Percentiles rank a stretch among this genome's conserved stretches.
Conservation (phyloP, 2,888 invertebrate genomes). For the Drosophila histrio region DNA sequence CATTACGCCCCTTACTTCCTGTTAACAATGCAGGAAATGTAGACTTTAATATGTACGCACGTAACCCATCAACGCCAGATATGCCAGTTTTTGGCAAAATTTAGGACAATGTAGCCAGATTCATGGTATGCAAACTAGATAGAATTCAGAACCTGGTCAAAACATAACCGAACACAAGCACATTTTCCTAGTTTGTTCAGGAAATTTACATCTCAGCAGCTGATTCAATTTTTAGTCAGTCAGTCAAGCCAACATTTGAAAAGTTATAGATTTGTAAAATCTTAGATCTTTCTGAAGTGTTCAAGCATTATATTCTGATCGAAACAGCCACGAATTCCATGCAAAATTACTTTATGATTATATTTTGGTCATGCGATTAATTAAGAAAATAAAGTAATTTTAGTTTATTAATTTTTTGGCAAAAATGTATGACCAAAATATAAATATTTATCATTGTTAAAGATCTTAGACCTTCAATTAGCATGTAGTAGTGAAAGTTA, state of each 20-base stretch:
- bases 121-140: no score
- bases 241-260: neutral
- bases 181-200: no score
- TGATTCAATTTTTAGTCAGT: neutral
- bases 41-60: conserved; percentile 1
- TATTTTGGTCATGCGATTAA: no score
- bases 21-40: conserved; percentile 64
- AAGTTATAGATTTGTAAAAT: no score
- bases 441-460: neutral
- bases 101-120: neutral
- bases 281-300: neutral
- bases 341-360: no score
- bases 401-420: neutral
- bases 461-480: neutral
- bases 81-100: neutral
- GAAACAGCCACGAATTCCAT: no score
- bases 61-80: neutral
- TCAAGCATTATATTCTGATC: neutral
- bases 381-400: no score
- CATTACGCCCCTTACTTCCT: neutral
- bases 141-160: no score
- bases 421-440: neutral
- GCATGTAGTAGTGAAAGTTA: no score
- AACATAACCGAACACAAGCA: no score
- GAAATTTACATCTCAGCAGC: no score